Base-by-base conservation (phyloP, 2,113 vertebrate genomes). In the Thamnaconus septentrionalis region DNA sequence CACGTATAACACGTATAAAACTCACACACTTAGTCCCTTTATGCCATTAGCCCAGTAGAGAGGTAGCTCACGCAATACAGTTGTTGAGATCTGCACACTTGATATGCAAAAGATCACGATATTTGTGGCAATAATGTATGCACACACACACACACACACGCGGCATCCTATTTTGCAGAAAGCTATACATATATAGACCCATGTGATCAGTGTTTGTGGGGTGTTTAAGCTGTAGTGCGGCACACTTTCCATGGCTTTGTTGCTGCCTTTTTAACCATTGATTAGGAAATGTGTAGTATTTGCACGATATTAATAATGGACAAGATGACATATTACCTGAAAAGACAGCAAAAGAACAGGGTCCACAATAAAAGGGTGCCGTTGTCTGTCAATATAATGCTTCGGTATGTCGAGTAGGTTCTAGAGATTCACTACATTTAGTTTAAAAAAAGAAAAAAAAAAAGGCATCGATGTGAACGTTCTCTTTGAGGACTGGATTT, bases 71-170 rank as follows among this genome's bases (percentile, higher is more conserved):
- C 46, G 80, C 90, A 89, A 89, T 91, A 90, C 76, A 83, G 61
- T 75, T 66, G 58, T 83, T 74, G 73, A 85, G 73, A 82, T 80
- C 81, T 80, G 82, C 85, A 88, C 82, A 83, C 81, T 65, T 82
- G 85, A 87, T 91, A 92, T 92, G 91, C 91, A 92, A 91, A 87
- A 75, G 69, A 89, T 90, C 79, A 88, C 89, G 85, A 75, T 85
- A 85, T 71, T 82, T 91, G 86, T 90, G 85, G 90, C 91, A 92
- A 92, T 91, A 92, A 92, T 85, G 80, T 83, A 71, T 87, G 77
- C 78, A 87, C 89, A 89, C 80, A 45, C 42, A 56, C 18, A 31
- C 18, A 31, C 18, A 31, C 18, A 31, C 18, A 31, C 18, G 18
- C 2, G 18, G 71, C 82, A 84, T 83, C 73, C 69, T 80, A 62